Base-by-base conservation (phyloP, 2,888 invertebrate genomes). In the Byasa hedistus region DNA sequence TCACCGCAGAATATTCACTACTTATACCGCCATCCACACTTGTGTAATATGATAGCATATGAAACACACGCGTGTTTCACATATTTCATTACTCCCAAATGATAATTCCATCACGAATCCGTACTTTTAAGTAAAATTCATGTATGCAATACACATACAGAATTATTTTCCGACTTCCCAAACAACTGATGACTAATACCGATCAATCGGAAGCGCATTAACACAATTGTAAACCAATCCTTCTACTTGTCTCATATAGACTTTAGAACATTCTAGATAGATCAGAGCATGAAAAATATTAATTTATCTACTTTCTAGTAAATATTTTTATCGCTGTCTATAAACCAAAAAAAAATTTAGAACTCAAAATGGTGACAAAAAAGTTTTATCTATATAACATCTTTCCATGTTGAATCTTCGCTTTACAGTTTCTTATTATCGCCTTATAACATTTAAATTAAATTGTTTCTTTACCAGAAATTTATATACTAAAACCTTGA, bases 211-310 rank as follows among this genome's bases (percentile, higher is more conserved):
- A 66, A 66, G 17, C 24, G 52, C 65, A 66, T 66, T 66, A 66
- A 61, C 65, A 66, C 60, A 52, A 66, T 66, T 61, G 57, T 66
- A 66, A 66, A 61, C 61, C 61, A 66, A 61, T 59, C 54, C 56
- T 52, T n/a, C 23, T 61, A n/a, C n/a, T 56, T 27, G 36, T 57
- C 51, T 39, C n/a, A 36, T 21, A 27, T 36, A 66, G 57, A 61
- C 61, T 17, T 4, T 21, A 15, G 22, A 61, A 32, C 23, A n/a
- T 60, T 21, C 15, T 24, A 61, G 61, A 65, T 32, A 61, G 60
- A 22, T 12, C 5, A 0, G 15, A 39, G 15, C 39, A 12, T 39
- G 15, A 39, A 15, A 39, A 15, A 39, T 39, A 27, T 19, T 8
- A 19, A 48, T n/a, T 48, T 4, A n/a, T 7, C 12, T 48, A 48